A percentile compares a stretch with the other conserved stretches of the same genome.
Conservation (phyloP, 1,140 invertebrate genomes). For the Drosophila insularis region DNA sequence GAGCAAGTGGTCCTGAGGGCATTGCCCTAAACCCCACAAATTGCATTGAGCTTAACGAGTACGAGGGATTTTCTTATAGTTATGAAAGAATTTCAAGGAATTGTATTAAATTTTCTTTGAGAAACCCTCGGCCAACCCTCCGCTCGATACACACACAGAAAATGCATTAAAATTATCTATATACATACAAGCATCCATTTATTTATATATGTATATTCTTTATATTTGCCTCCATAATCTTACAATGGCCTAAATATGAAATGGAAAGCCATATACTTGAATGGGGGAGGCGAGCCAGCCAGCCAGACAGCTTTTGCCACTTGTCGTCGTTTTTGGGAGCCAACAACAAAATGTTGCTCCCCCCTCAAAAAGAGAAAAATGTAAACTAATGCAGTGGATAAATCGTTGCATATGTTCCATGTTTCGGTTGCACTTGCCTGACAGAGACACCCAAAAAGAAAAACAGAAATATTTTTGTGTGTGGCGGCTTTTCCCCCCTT, state of each 20-base stretch:
- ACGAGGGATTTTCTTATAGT: neutral
- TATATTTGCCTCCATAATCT: constrained; percentile 57
- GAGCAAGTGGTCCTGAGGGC: constrained; percentile 32
- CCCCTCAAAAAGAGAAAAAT: neutral
- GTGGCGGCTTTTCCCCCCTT: constrained; percentile 8
- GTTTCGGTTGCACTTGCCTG: constrained; percentile 36
- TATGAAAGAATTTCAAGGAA: no score
- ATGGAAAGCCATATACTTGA: constrained; percentile 28
- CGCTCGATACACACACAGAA: constrained; percentile 29
- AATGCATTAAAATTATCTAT: constrained; percentile 52
- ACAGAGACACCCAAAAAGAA: neutral
- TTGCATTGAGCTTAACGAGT: neutral
- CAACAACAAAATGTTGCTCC: constrained; percentile 25
- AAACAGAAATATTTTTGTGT: constrained; percentile 1
- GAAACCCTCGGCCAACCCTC: neutral
- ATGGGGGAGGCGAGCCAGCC: neutral
- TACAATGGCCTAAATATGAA: constrained; percentile 51
- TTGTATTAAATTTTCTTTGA: neutral
- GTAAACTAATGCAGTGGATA: constrained; percentile 7
- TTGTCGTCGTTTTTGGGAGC: constrained; percentile 29
- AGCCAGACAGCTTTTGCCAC: constrained; percentile 38
- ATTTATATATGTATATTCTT: neutral
- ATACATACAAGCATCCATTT: neutral
- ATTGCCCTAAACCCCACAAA: constrained; percentile 28
- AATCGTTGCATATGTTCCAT: constrained; percentile 29